Evolutionary conservation across 1,140 invertebrate genomes (phyloP).

Genomic region (Apis mellifera): DNA sequence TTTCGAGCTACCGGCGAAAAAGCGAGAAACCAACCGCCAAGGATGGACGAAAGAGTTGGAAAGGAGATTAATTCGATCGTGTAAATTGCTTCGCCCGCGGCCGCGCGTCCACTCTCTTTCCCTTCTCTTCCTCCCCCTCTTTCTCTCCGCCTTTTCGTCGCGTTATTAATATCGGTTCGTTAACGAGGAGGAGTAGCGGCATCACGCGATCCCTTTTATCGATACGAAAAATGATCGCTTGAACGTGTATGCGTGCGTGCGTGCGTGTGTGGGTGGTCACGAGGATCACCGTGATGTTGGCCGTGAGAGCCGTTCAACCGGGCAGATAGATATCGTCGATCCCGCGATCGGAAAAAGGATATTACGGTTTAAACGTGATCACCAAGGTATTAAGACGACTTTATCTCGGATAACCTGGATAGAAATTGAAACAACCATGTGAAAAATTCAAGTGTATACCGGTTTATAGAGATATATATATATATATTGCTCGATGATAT

Average conservation of each 20-base stretch:
- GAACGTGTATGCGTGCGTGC: background rate
- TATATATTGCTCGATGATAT: too few species aligned
- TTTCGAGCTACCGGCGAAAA: constrained; percentile 39
- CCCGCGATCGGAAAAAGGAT: background rate
- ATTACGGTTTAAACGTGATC: background rate
- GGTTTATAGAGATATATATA: background rate
- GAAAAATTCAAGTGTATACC: background rate
- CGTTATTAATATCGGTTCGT: constrained; percentile 9
- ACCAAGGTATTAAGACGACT: background rate
- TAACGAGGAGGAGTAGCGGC: background rate
- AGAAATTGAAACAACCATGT: background rate
- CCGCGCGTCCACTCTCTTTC: background rate
- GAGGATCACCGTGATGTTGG: background rate
- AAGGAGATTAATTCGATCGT: constrained; percentile 18
- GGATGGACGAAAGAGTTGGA: background rate
- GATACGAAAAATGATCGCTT: constrained; percentile 6
- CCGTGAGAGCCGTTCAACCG: background rate
- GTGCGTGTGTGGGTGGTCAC: background rate
- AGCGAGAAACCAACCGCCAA: background rate
- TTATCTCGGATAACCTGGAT: background rate
- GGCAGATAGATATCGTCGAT: background rate
- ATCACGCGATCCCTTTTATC: background rate
- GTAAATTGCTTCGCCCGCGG: constrained; percentile 16
- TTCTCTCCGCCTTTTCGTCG: background rate
- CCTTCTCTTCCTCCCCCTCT: too few species aligned